Evolutionary conservation across 2,113 vertebrate genomes (phyloP).

Genomic region (Syngnathoides biaculeatus): DNA sequence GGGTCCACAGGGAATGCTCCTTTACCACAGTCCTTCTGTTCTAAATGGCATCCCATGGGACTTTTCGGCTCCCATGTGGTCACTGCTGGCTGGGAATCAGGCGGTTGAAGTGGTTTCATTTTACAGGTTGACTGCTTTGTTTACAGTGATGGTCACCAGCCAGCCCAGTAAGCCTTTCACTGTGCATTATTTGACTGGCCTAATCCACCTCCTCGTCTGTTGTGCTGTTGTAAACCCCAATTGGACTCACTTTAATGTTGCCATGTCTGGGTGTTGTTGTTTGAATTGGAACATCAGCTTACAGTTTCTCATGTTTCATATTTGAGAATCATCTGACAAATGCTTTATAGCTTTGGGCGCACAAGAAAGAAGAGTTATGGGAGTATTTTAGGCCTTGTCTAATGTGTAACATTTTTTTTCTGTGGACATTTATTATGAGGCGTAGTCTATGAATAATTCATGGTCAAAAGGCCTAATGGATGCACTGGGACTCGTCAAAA

Average conservation of each 20-base stretch:
- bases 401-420: slow-evolving; percentile 69
- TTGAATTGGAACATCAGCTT: slow-evolving; percentile 23
- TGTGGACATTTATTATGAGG: slow-evolving; percentile 71
- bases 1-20: slow-evolving; percentile 53
- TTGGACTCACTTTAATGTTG: slow-evolving; percentile 18
- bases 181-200: background rate
- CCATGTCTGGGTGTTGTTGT: slow-evolving; percentile 20
- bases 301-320: slow-evolving; percentile 36
- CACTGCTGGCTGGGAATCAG: slow-evolving; percentile 57
- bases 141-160: slow-evolving; percentile 31
- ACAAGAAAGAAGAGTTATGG: slow-evolving; percentile 39
- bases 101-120: slow-evolving; percentile 39
- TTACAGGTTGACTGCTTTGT: slow-evolving; percentile 58
- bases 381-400: slow-evolving; percentile 64
- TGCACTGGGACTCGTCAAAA: slow-evolving; percentile 73
- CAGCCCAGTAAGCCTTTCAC: slow-evolving; percentile 41
- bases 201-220: background rate
- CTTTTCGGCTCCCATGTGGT: slow-evolving; percentile 43
- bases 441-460: slow-evolving; percentile 71
- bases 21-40: slow-evolving; percentile 68
- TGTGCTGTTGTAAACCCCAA: slow-evolving; percentile 4
- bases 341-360: slow-evolving; percentile 46
- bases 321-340: slow-evolving; percentile 48
- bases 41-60: slow-evolving; percentile 61
- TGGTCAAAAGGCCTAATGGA: slow-evolving; percentile 74